Base-by-base conservation (phyloP, 1,140 invertebrate species). In the Brachionus plicatilis region DNA sequence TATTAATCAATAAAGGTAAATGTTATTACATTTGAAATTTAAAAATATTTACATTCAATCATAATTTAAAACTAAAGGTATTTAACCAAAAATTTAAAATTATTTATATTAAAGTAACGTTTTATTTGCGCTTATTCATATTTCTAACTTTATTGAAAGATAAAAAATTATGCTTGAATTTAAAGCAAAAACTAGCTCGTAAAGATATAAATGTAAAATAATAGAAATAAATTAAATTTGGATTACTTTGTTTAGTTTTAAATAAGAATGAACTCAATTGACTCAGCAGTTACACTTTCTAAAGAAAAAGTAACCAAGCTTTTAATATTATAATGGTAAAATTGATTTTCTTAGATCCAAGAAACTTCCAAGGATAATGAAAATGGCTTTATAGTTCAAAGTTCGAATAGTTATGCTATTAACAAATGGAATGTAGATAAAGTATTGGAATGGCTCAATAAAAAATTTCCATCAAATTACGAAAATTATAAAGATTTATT, bases 401-500 rank as follows among this genome's bases (percentile, higher is more conserved):
- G 24, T 14, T 50, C 43, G 11, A 37, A 45, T 43, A 43, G 17
- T 11, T 50, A 29, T 50, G n/a, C 72, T 12, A 47, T 76, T 27
- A 24, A 76, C 29, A 76, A 76, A 76, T 76, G 72, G 72, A 47
- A 20, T 29, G 45, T 76, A 47, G 72, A 76, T 20, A 76, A 50
- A 50, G 45, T 76, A 11, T 50, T 76, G 11, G 72, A 76, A 50
- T 76, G 72, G 72, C 27, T 76, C n/a, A 76, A 29, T 33, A 14
- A 24, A 50, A 76, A 76, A 29, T 76, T 76, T 76, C 72, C 72
- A 47, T 76, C 72, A 11, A 17, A 76, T n/a, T 76, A 27, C n/a
- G 45, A 76, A 4, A 50, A 9, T 20, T 76, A 27, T 27, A 76
- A 76, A 33, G 72, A 76, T 50, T 20, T 14, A 6, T 50, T 76